Percentiles rank a stretch among this genome's conserved stretches.
These are phyloP conservation scores for Rhea pennata DNA, from an alignment of 2,113 vertebrate species.

Conservation along the genomic window DNA sequence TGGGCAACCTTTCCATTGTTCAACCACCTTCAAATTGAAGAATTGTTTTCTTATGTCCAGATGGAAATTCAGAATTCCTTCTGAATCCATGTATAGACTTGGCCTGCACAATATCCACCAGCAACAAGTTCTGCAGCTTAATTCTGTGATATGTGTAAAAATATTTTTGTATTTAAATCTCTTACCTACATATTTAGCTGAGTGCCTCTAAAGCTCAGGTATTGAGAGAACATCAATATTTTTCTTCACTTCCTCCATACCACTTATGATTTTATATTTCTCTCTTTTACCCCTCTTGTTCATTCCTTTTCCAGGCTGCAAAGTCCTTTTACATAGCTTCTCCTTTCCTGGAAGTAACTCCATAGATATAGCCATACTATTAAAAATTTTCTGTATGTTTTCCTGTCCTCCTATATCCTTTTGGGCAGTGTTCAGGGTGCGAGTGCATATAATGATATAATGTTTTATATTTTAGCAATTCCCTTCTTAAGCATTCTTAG, in stretches of 20 bases:
- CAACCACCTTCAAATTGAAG: neutral
- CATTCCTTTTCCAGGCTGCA: neutral
- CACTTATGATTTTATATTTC: neutral
- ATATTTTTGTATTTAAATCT: neutral
- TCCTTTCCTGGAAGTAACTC: neutral
- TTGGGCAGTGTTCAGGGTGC: neutral
- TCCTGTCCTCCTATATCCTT: neutral
- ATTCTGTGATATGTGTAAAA: neutral
- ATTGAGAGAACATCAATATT: neutral
- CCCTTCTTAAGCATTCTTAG: neutral
- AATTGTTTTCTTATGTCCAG: neutral
- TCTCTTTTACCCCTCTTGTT: neutral
- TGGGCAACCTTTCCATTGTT: neutral
- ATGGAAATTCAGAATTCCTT: neutral
- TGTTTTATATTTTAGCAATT: neutral
- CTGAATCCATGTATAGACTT: neutral
- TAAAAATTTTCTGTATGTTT: neutral
- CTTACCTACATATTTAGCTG: neutral
- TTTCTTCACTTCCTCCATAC: rapidly evolving
- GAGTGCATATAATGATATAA: neutral
- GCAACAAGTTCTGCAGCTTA: neutral
- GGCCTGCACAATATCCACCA: neutral
- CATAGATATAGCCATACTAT: neutral
- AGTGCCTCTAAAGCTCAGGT: neutral
- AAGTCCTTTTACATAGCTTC: neutral